Base-by-base conservation (phyloP, 1,140 invertebrate genomes). In the Drosophila trapezifrons region DNA sequence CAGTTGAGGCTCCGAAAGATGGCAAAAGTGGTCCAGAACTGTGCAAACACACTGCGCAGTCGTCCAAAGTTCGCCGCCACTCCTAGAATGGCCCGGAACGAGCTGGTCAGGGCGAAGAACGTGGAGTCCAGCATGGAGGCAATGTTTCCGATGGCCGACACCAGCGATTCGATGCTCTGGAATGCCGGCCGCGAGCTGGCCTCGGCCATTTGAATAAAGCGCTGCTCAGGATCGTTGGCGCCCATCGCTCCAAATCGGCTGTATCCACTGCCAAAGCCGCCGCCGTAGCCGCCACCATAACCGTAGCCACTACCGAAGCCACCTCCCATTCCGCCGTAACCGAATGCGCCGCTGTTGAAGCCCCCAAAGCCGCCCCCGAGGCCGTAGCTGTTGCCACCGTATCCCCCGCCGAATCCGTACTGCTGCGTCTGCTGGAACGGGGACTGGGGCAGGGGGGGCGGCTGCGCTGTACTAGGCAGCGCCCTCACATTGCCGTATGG, bases 91-190 rank as follows among this genome's bases (percentile, higher is more conserved):
- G 98, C 98, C 86, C 97, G 93, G 92, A 99, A 99, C 7, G 98
- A 99, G 92, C 96, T 98, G 13, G 98, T 97, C 79, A 99, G 94
- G 18, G 98, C 98, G 92, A 97, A 96, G 91, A 98, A 98, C 66
- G 98, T 99, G 15, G 98, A 99, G 87, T 99, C 98, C 32, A 99
- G 92, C 97, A 99, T 98, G 94, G 98, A 98, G 22, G 97, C 97
- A 10, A 99, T 95, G 49, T 98, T 98, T 25, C 96, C 96, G 90
- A 99, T 97, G 18, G 98, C 97, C 66, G 96, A 94, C 0, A 99
- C 97, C 64, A 99, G 93, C 64, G 97, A 96, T 93, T 99, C 97
- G 78, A 99, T 97, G 15, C 97, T 98, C 83, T 98, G 96, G 93
- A 99, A 99, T 17, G 98, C 97, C 57, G 96, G 95, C 56, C 97